A percentile compares a stretch with the other conserved stretches of the same genome.
phyloP scores from a whole-genome alignment of 2,113 vertebrate species.

The Anser cygnoides region DNA sequence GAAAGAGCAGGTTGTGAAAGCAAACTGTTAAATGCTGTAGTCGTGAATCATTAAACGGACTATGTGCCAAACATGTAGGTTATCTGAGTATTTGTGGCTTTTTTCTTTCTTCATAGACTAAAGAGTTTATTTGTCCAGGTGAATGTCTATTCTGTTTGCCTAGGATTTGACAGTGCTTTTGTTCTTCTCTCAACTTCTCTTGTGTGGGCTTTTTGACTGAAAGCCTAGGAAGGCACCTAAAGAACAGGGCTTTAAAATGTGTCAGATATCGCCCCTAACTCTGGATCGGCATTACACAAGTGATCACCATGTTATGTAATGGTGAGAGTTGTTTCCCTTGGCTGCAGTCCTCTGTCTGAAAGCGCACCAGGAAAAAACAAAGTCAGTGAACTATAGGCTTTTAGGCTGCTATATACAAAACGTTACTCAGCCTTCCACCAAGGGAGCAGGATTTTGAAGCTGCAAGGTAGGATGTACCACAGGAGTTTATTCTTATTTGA shows the following conservation, averaged over 20 bases:
- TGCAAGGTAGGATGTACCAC: neutral
- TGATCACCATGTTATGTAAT: accelerated
- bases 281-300: neutral
- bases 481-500: neutral
- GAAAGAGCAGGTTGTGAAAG: neutral
- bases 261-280: neutral
- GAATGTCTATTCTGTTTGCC: neutral
- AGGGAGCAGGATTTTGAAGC: neutral
- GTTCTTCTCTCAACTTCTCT: neutral
- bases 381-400: neutral
- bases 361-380: neutral
- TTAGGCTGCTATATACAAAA: neutral
- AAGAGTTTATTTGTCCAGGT: neutral
- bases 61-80: neutral
- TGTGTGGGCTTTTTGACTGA: neutral
- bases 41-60: neutral
- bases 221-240: neutral
- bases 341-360: neutral
- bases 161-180: neutral
- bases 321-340: neutral
- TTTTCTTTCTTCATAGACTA: neutral
- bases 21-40: neutral
- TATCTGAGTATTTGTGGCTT: neutral
- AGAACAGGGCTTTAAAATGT: neutral
- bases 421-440: neutral